phyloP scores from a whole-genome alignment of 2,888 invertebrate genomes.

The Ophioninae sp. region DNA sequence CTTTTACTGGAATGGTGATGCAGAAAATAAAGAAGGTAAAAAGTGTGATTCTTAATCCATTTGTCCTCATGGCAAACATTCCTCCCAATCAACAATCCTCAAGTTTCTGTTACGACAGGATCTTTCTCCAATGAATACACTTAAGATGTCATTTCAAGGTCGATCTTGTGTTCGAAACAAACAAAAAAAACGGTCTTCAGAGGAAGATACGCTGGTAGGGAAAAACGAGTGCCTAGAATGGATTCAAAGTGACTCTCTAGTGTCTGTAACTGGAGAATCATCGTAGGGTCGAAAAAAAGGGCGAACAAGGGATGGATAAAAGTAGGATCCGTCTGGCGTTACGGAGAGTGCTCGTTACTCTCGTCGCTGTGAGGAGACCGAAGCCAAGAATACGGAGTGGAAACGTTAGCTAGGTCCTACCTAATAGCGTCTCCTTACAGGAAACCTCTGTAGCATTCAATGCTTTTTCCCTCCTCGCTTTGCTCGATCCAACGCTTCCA shows the following conservation, averaged over 20 bases:
- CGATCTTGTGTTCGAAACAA: not conserved
- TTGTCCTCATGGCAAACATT: no score
- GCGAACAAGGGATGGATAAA: no score
- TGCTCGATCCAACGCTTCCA: not conserved
- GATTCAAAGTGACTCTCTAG: not conserved
- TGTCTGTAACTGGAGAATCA: not conserved
- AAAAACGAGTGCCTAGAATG: not conserved
- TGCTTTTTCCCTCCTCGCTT: conserved; percentile 27
- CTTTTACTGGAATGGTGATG: not conserved
- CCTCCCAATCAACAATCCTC: no score
- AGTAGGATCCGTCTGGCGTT: no score
- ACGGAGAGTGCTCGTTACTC: conserved; percentile 46
- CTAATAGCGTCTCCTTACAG: conserved; percentile 59
- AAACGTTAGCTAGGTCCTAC: conserved; percentile 42
- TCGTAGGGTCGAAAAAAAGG: no score
- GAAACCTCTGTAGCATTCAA: conserved; percentile 30
- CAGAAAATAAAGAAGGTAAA: not conserved
- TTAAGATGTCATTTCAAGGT: not conserved
- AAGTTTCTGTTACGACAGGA: not conserved
- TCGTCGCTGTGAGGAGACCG: conserved; percentile 50
- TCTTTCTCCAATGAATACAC: not conserved
- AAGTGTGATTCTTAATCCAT: not conserved
- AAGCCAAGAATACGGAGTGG: conserved; percentile 21
- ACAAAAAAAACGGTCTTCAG: not conserved
- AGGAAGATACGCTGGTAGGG: not conserved